phyloP scores from a whole-genome alignment of 1,140 invertebrate species.

The Drosophila micromelanica region DNA sequence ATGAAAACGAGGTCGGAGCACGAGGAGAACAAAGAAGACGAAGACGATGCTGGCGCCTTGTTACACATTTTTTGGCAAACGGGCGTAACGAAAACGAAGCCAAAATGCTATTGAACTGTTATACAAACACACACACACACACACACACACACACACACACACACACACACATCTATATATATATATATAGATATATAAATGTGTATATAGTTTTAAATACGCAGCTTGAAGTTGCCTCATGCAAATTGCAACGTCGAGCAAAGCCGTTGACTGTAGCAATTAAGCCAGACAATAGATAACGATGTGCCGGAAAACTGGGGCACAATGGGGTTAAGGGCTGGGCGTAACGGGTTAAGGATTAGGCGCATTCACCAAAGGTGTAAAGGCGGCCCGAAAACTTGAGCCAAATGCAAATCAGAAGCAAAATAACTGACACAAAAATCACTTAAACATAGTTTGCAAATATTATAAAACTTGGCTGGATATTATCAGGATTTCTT shows the following conservation, averaged over 20 bases:
- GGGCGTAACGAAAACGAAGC: background rate
- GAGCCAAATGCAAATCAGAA: constrained; percentile 3
- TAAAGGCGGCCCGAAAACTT: constrained; percentile 7
- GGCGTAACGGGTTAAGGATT: constrained; percentile 50
- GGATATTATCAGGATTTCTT: no score
- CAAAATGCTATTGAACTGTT: constrained; percentile 24
- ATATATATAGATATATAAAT: background rate
- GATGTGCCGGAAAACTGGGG: constrained; percentile 23
- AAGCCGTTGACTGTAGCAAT: constrained; percentile 58
- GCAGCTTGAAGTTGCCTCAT: constrained; percentile 35
- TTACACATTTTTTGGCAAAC: constrained; percentile 14
- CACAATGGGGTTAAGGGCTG: constrained; percentile 33
- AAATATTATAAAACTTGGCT: no score
- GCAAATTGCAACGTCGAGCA: constrained; percentile 17
- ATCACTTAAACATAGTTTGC: no score
- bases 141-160: background rate
- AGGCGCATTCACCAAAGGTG: constrained; percentile 45
- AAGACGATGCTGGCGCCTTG: constrained; percentile 7
- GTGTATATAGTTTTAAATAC: background rate
- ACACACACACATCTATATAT: background rate
- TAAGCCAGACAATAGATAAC: constrained; percentile 54
- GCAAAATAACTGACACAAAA: no score
- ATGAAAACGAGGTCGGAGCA: background rate
- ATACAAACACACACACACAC: background rate
- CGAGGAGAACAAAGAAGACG: background rate